Evolutionary conservation across 35 echinoderm and acorn worm genomes (phyloP), one percentile per base, ranked within the genome.

Genomic region (Lytechinus variegatus): DNA sequence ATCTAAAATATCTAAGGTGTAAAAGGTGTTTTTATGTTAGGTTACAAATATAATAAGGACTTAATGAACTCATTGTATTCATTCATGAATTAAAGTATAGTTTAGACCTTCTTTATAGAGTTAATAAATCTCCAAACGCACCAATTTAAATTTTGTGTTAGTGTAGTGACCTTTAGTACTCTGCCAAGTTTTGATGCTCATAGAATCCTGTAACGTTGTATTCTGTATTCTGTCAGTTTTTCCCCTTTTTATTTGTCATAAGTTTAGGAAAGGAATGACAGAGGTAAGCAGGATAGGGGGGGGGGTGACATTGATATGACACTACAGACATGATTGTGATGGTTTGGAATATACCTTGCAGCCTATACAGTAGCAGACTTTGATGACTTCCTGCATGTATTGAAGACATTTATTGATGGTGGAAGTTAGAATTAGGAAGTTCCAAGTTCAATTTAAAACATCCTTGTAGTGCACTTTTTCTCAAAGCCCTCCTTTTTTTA

Each of bases 341-440:
- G 66, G 19, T 79, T 79, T 1, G 7, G 66, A 24, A 24, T 79
- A 79, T 24, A n/a, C 14, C 52, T 53, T 90, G 33, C 10, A 90
- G 88, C 88, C 27, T 88, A 89, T 28, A 14, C 92, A 57, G 92
- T 21, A 93, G 92, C 92, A 93, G 92, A 93, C 54, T 90, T 90
- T 57, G 28, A 93, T 57, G 28, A 93, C 92, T 93, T 93, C 92
- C 92, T 93, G 53, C 27, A 33, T 53, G n/a, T 57, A 93, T 55
- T 93, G 92, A 24, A 93, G 55, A 27, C 27, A 27, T 93, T 57
- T 57, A 93, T 57, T 93, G 8, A 8, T 93, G 9, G 92, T 55
- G 54, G 92, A 93, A 93, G 54, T 93, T 10, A n/a, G 52, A 57
- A 55, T 93, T 55, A 93, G 21, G 27, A 93, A 79, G 66, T 79